Evolutionary conservation across 2,797 vertebrate species (phyloP).

Genomic region (Siniperca undulata): DNA sequence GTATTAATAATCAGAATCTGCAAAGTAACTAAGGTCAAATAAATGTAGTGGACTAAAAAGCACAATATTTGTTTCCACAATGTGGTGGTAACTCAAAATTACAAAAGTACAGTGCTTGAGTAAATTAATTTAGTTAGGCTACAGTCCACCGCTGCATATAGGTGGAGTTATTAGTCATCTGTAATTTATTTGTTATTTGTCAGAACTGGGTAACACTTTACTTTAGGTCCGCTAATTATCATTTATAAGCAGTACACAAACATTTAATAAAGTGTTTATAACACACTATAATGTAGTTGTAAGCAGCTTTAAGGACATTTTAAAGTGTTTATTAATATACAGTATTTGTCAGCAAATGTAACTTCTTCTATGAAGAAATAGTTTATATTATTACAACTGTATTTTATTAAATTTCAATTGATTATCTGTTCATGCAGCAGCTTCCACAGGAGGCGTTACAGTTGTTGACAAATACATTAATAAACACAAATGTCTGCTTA

Average conservation of each 20-base stretch:
- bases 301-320: too few species aligned
- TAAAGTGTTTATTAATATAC: background rate
- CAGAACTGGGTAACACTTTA: background rate
- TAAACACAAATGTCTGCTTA: background rate
- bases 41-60: too few species aligned
- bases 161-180: background rate
- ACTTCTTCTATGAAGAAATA: background rate
- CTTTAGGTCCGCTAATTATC: background rate
- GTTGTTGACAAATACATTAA: background rate
- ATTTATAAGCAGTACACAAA: background rate
- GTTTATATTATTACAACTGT: background rate
- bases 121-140: too few species aligned
- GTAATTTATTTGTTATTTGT: background rate
- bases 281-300: background rate
- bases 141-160: background rate
- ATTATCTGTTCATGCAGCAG: background rate
- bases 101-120: too few species aligned
- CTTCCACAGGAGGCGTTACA: background rate
- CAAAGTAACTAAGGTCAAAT: too few species aligned
- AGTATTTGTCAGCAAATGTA: background rate
- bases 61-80: too few species aligned
- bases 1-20: too few species aligned
- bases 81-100: too few species aligned
- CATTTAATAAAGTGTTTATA: background rate
- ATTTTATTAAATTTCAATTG: background rate